These are phyloP conservation scores for Phenacoccus solenopsis DNA, from an alignment of 1,140 invertebrate species.

Conservation along the genomic window DNA sequence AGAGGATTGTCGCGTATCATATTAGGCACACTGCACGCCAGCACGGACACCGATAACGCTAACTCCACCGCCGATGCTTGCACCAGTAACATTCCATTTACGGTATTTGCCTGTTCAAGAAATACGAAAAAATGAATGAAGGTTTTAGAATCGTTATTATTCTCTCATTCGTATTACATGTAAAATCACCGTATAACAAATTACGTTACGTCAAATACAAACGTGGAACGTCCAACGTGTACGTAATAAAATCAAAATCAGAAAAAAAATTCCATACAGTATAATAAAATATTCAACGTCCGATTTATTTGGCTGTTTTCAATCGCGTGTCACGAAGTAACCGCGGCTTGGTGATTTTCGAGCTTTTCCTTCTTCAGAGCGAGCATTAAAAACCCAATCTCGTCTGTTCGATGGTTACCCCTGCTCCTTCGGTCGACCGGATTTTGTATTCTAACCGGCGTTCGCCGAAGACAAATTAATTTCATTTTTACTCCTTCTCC, in stretches of 20 bases:
- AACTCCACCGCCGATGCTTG: background rate
- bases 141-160: background rate
- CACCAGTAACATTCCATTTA: slow-evolving; percentile 6
- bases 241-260: background rate
- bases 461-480: too few relatives aligned
- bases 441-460: too few relatives aligned
- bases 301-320: too few relatives aligned
- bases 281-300: too few relatives aligned
- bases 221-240: background rate
- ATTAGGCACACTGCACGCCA: background rate
- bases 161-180: background rate
- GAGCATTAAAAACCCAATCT: too few relatives aligned
- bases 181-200: background rate
- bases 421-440: too few relatives aligned
- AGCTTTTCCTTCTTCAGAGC: too few relatives aligned
- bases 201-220: background rate
- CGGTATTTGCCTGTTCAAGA: background rate
- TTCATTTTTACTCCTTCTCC: too few relatives aligned
- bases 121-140: background rate
- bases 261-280: too few relatives aligned
- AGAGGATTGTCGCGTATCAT: background rate
- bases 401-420: too few relatives aligned
- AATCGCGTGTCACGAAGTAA: background rate
- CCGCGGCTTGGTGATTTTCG: background rate
- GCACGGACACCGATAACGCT: background rate